These are phyloP conservation scores for Raja brachyura DNA, from an alignment of 2,113 vertebrate genomes.

Conservation along the genomic window DNA sequence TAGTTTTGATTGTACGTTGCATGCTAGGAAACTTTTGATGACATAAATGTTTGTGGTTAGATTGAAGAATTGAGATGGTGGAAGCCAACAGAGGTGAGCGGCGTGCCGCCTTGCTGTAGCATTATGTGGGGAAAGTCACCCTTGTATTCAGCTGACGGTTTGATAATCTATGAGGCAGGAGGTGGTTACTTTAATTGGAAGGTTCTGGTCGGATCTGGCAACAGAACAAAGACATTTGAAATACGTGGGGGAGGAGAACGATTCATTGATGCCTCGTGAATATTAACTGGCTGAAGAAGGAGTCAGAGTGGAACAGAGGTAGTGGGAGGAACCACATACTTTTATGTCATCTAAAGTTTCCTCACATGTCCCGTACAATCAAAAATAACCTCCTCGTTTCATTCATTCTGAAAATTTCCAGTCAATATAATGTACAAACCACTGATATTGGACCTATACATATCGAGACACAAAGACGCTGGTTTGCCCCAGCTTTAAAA, in stretches of 20 bases:
- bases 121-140: not conserved
- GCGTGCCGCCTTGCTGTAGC: not conserved
- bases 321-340: not conserved
- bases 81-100: not conserved
- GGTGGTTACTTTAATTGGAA: not conserved
- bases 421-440: not conserved
- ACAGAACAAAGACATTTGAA: not conserved
- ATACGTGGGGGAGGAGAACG: not conserved
- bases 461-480: too few relatives aligned
- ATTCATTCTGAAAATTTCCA: not conserved
- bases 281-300: not conserved
- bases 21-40: too few relatives aligned
- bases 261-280: not conserved
- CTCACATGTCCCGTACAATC: not conserved
- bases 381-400: not conserved
- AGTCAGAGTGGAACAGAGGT: not conserved
- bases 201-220: not conserved
- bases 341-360: not conserved
- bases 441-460: too few relatives aligned
- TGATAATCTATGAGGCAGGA: not conserved
- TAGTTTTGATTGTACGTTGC: too few relatives aligned
- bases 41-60: too few relatives aligned
- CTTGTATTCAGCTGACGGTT: not conserved
- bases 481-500: conserved; percentile 32
- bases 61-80: not conserved